These are phyloP conservation scores for Rhabdomys pumilio DNA, from an alignment of 2,797 vertebrate genomes.

Conservation along the genomic window DNA sequence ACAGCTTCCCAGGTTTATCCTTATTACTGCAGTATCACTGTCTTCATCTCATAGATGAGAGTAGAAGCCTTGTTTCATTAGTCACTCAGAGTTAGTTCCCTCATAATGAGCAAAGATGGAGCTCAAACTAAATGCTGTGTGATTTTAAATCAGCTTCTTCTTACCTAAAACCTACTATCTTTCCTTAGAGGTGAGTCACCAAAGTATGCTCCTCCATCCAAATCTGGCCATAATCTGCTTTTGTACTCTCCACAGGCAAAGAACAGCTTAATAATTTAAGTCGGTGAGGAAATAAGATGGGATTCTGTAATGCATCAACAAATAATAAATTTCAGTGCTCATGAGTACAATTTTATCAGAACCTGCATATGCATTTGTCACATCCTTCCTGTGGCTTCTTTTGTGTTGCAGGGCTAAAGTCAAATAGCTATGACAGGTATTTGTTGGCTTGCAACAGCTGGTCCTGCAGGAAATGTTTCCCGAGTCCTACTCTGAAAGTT, in stretches of 20 bases:
- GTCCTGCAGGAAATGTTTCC: background rate
- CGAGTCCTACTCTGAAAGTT: background rate
- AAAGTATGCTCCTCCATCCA: background rate
- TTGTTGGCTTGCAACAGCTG: background rate
- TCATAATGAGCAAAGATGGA: background rate
- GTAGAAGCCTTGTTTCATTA: background rate
- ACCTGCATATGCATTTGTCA: background rate
- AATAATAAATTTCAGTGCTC: slow-evolving; percentile 23
- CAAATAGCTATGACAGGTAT: background rate
- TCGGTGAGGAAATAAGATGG: background rate
- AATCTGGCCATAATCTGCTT: background rate
- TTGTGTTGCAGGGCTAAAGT: background rate
- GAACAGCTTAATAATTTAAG: slow-evolving; percentile 35
- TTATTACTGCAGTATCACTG: background rate
- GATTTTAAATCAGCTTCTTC: background rate
- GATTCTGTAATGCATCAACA: slow-evolving; percentile 25
- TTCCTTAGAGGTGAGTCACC: slow-evolving; percentile 17
- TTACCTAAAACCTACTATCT: background rate
- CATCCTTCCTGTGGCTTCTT: slow-evolving; percentile 46
- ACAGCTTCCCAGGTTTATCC: background rate
- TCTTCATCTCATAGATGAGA: background rate
- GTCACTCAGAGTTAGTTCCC: background rate
- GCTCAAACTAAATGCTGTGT: slow-evolving; percentile 4
- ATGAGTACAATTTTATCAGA: background rate
- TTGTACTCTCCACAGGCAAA: background rate